Percentiles rank a stretch among this genome's conserved stretches.
These are phyloP conservation scores for Laspeyria flexula DNA, from an alignment of 2,888 invertebrate species.

Conservation along the genomic window DNA sequence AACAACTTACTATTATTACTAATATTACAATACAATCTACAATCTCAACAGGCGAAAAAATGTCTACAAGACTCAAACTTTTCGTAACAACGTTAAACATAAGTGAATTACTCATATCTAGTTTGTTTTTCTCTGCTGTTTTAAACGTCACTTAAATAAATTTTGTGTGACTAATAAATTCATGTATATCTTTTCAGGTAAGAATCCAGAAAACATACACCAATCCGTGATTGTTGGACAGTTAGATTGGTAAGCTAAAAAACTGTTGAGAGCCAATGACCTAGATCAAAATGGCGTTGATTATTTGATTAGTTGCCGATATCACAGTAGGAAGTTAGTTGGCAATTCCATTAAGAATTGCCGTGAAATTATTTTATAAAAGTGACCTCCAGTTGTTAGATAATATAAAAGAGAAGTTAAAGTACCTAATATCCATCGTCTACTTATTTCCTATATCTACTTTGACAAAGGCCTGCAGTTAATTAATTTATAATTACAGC, in stretches of 20 bases:
- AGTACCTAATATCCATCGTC: constrained; percentile 9
- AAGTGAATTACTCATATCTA: too few relatives aligned
- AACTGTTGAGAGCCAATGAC: not conserved
- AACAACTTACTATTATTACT: too few relatives aligned
- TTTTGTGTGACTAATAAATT: too few relatives aligned
- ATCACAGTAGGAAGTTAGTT: constrained; percentile 26
- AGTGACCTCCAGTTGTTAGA: constrained; percentile 31
- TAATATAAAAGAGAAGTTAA: constrained; percentile 29
- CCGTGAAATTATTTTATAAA: constrained; percentile 28
- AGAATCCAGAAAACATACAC: too few relatives aligned
- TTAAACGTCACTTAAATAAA: too few relatives aligned
- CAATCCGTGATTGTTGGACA: too few relatives aligned
- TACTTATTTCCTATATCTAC: not conserved
- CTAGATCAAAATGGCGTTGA: not conserved
- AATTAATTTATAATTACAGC: not conserved
- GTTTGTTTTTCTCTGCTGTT: too few relatives aligned
- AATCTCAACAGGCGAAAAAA: too few relatives aligned
- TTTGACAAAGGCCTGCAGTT: not conserved
- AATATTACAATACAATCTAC: too few relatives aligned
- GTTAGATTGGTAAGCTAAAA: not conserved
- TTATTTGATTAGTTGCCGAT: not conserved
- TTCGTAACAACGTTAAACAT: too few relatives aligned
- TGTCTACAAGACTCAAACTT: too few relatives aligned
- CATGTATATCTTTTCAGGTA: too few relatives aligned
- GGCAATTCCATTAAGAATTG: constrained; percentile 5